These are phyloP conservation scores for Ceratina australensis DNA, from an alignment of 1,140 invertebrate genomes.

Conservation along the genomic window DNA sequence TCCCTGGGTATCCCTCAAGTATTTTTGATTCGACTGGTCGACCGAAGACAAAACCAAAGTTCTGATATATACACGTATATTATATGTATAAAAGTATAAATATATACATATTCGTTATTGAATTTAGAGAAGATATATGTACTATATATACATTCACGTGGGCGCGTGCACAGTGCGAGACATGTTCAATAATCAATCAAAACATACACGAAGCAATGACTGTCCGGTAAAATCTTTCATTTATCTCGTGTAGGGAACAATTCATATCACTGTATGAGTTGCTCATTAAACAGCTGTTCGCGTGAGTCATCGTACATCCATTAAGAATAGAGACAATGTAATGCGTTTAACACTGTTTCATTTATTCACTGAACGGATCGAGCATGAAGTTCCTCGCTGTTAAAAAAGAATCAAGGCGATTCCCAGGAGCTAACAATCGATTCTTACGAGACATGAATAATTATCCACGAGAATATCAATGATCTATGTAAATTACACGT, in stretches of 20 bases:
- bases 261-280: no score
- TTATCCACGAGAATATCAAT: not conserved
- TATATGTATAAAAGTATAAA: slow-evolving; percentile 39
- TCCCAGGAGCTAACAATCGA: not conserved
- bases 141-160: not conserved
- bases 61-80: slow-evolving; percentile 60
- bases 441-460: not conserved
- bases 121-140: slow-evolving; percentile 24
- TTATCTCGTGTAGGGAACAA: no score
- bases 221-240: no score
- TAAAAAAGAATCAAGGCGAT: not conserved
- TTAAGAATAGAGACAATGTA: no score
- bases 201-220: no score
- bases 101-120: slow-evolving; percentile 43
- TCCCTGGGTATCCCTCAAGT: slow-evolving; percentile 46
- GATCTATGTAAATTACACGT: not conserved
- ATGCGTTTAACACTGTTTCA: no score
- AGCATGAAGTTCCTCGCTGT: no score
- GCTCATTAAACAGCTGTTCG: no score
- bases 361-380: no score
- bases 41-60: slow-evolving; percentile 58
- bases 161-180: not conserved
- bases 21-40: slow-evolving; percentile 63
- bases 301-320: no score
- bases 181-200: not conserved